phyloP scores from a whole-genome alignment of 1,140 invertebrate genomes.

The roundworm (Caenorhabditis elegans) region DNA sequence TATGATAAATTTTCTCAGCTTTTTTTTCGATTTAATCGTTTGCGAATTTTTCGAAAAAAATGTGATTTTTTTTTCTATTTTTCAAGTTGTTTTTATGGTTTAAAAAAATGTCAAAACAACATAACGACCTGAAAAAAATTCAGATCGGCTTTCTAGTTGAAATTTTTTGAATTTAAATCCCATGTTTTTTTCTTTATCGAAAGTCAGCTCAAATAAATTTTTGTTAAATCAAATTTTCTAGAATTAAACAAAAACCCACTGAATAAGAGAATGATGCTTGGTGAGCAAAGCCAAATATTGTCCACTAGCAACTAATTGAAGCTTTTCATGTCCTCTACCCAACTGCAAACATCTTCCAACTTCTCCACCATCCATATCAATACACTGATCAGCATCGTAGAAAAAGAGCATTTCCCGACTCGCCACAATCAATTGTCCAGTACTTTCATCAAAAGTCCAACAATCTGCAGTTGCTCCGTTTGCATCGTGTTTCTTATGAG shows the following conservation, averaged over 20 bases:
- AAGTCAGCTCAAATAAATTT: too few relatives aligned
- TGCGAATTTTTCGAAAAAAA: too few relatives aligned
- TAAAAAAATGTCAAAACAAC: too few relatives aligned
- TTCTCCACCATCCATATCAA: constrained; percentile 51
- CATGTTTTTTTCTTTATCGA: too few relatives aligned
- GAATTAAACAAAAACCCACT: constrained; percentile 39
- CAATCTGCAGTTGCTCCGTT: constrained; percentile 48
- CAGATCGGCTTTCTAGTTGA: too few relatives aligned
- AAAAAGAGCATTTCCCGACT: constrained; percentile 61
- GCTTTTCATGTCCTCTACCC: constrained; percentile 54
- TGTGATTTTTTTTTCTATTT: too few relatives aligned
- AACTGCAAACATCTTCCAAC: constrained; percentile 56
- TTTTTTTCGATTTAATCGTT: too few relatives aligned
- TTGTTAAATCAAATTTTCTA: too few relatives aligned
- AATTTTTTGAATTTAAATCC: too few relatives aligned
- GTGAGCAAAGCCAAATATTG: constrained; percentile 57
- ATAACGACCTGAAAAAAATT: too few relatives aligned
- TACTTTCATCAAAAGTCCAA: constrained; percentile 41
- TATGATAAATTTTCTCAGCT: too few relatives aligned
- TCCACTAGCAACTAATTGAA: constrained; percentile 54
- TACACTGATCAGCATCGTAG: constrained; percentile 57
- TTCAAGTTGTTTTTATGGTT: too few relatives aligned
- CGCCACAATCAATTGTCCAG: constrained; percentile 33
- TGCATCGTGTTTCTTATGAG: constrained; percentile 50
- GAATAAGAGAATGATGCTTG: constrained; percentile 51